Evolutionary conservation across 2,113 vertebrate genomes (phyloP), one percentile per base, ranked within the genome.

Genomic region (Entomyzon cyanotis): DNA sequence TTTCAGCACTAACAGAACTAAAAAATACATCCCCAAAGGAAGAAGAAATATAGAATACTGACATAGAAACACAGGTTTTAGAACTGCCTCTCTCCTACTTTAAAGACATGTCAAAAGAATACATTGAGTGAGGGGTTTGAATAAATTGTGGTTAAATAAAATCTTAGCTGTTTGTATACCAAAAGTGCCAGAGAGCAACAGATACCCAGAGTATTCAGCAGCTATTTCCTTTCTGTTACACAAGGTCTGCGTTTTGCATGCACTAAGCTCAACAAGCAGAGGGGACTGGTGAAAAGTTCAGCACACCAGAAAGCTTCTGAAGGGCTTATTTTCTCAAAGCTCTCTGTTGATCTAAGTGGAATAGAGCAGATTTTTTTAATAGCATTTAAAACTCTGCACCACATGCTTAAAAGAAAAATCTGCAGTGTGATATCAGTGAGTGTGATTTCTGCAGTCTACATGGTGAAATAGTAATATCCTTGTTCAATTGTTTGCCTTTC

Each of bases 1-100:
- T 94, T 92, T 88, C 87, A 65, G 52, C 30, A 50, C 16, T 68
- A 79, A 47, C 11, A n/a, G 16, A 90, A 80, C 30, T 87, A 89
- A 64, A 58, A 96, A 95, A 93, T 63, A 82, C 14, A 82, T 17
- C 41, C 41, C 46, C 63, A 83, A 80, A 91, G 31, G 60, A 89
- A 42, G 52, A 50, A 75, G 42, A 87, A 62, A 70, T 42, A 46
- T 9, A 87, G 46, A 67, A 28, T 15, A 83, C 33, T 65, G 8
- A 1, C 16, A 7, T 39, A 44, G 31, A 33, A 80, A 56, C 22
- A 49, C 2, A 4, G 19, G 35, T 90, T 44, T 81, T 60, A 85
- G 39, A 84, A n/a, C 21, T 20, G n/a, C 0, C 10, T 55, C 68
- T 65, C 39, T 73, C 33, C 11, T 64, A 52, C 65, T 83, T 84